Conservation (phyloP, 2,113 vertebrate species). For the Charina bottae region DNA sequence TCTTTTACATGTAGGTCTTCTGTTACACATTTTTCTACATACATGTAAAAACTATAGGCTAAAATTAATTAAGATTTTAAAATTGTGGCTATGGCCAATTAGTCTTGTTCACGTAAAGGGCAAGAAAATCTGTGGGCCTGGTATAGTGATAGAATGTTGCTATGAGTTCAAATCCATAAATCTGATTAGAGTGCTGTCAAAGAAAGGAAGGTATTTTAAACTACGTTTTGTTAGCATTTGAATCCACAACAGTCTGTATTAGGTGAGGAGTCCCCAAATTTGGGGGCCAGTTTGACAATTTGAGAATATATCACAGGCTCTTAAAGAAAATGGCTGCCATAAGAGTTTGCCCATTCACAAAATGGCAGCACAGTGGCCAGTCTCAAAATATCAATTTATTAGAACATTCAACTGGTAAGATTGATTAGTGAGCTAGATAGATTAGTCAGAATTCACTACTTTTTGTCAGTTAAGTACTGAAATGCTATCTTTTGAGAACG, state of each 20-base stretch:
- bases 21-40: background rate
- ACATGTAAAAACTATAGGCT: background rate
- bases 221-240: too few relatives aligned
- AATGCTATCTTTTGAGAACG: background rate
- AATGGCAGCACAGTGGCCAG: background rate
- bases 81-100: background rate
- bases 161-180: background rate
- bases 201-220: background rate
- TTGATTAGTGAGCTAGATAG: background rate
- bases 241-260: too few relatives aligned
- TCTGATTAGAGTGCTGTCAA: background rate
- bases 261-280: background rate
- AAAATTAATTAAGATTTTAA: background rate
- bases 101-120: background rate
- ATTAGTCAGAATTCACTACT: background rate
- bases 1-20: slow-evolving; percentile 5
- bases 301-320: background rate
- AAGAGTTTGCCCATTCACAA: too few relatives aligned
- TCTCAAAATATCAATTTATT: background rate
- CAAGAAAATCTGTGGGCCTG: background rate
- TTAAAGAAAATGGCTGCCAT: too few relatives aligned
- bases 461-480: background rate
- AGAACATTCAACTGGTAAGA: background rate
- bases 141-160: background rate
- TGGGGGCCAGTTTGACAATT: background rate